These are phyloP conservation scores for Gila orcuttii DNA, from an alignment of 2,113 vertebrate genomes.

Conservation along the genomic window DNA sequence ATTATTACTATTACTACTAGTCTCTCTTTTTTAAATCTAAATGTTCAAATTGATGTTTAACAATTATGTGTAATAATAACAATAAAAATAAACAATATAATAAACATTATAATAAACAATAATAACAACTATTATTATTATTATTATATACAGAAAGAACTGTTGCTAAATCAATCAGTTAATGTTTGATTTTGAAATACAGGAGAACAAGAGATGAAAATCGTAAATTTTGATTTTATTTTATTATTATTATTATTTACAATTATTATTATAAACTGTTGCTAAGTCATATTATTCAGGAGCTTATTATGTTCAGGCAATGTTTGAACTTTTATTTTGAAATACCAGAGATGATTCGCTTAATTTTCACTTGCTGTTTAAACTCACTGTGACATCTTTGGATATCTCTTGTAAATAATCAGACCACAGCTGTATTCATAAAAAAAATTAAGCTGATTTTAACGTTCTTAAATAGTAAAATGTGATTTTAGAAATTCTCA, in stretches of 20 bases:
- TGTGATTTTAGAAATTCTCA: not conserved
- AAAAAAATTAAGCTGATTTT: not conserved
- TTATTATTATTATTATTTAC: not conserved
- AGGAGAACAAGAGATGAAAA: too few species aligned
- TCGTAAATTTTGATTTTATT: too few species aligned
- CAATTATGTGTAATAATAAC: not conserved
- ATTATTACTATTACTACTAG: too few species aligned
- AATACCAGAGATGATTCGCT: not conserved
- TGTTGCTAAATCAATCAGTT: not conserved
- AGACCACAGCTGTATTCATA: not conserved
- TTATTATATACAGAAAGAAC: not conserved
- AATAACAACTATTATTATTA: too few species aligned
- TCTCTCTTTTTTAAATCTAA: not conserved
- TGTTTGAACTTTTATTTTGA: slow-evolving; percentile 3
- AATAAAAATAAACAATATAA: not conserved
- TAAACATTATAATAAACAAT: not conserved
- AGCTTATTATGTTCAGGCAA: not conserved
- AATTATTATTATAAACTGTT: not conserved
- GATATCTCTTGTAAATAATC: not conserved
- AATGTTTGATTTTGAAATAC: too few species aligned
- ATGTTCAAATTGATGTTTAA: not conserved
- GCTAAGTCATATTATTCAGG: not conserved
- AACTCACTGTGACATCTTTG: not conserved
- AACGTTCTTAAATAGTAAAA: not conserved
- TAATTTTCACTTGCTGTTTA: not conserved